These are phyloP conservation scores for Micrasema minimum DNA, from an alignment of 1,140 invertebrate species.

Conservation along the genomic window DNA sequence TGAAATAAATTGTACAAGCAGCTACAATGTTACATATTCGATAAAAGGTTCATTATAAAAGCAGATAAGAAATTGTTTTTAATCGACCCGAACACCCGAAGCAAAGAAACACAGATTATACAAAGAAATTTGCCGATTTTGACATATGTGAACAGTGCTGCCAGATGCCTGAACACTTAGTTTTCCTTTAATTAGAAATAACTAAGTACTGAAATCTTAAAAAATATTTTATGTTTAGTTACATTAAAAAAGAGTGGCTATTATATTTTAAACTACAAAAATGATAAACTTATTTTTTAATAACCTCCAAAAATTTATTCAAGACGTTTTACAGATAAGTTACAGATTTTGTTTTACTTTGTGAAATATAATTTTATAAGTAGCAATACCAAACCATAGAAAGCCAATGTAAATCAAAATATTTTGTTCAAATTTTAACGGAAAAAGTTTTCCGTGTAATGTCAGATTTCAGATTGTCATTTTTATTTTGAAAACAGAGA, in stretches of 20 bases:
- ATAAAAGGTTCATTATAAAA: background rate
- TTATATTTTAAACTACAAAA: too few species aligned
- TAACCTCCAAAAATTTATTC: too few species aligned
- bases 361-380: too few species aligned
- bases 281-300: too few species aligned
- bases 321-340: too few species aligned
- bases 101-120: background rate
- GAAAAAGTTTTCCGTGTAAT: background rate
- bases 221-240: too few species aligned
- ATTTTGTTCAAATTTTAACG: background rate
- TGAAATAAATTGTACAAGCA: background rate
- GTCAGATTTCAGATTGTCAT: too few species aligned
- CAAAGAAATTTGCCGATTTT: background rate
- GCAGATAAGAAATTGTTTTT: conserved; percentile 13
- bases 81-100: background rate
- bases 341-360: too few species aligned
- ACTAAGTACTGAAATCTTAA: too few species aligned
- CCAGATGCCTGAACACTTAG: background rate
- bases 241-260: too few species aligned
- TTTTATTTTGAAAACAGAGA: background rate
- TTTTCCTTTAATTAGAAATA: too few species aligned
- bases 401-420: background rate
- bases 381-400: too few species aligned
- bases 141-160: conserved; percentile 14
- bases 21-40: background rate